Percentiles rank a stretch among this genome's conserved stretches.
These are phyloP conservation scores for Tinea pellionella DNA, from an alignment of 2,888 invertebrate genomes.

Conservation along the genomic window DNA sequence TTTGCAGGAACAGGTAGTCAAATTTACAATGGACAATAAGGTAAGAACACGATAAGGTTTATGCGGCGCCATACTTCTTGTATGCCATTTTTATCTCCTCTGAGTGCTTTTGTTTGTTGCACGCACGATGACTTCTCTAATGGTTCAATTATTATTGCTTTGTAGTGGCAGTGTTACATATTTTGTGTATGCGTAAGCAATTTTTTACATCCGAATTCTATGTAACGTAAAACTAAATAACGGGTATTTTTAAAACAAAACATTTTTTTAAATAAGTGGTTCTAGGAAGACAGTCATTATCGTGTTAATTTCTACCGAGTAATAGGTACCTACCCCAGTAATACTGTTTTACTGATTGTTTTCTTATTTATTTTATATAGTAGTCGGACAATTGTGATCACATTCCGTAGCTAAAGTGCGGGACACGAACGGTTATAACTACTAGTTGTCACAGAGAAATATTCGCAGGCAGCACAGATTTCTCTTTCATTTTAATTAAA, in stretches of 20 bases:
- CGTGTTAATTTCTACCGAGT: no score
- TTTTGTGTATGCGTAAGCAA: slow-evolving; percentile 1
- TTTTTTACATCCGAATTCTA: neutral
- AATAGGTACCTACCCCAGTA: no score
- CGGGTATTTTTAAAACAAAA: neutral
- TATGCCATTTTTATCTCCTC: slow-evolving; percentile 55
- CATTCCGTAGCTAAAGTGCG: no score
- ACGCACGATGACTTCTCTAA: slow-evolving; percentile 66
- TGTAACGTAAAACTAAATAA: neutral
- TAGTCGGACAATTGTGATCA: no score
- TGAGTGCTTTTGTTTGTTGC: slow-evolving; percentile 57
- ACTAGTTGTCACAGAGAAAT: no score
- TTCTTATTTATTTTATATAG: no score
- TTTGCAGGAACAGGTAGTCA: slow-evolving; percentile 37
- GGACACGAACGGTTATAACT: no score
- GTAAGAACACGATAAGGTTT: slow-evolving; percentile 3
- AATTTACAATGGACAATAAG: slow-evolving; percentile 9
- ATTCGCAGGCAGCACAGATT: no score
- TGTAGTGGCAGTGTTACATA: slow-evolving; percentile 29
- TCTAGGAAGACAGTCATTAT: neutral
- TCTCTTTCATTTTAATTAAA: no score
- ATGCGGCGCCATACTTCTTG: neutral
- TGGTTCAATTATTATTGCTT: slow-evolving; percentile 52
- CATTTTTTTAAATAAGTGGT: neutral
- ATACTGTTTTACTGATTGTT: no score